Evolutionary conservation across 1,140 invertebrate species (phyloP).

Genomic region (Pachyrhynchus sulphureomaculatus): DNA sequence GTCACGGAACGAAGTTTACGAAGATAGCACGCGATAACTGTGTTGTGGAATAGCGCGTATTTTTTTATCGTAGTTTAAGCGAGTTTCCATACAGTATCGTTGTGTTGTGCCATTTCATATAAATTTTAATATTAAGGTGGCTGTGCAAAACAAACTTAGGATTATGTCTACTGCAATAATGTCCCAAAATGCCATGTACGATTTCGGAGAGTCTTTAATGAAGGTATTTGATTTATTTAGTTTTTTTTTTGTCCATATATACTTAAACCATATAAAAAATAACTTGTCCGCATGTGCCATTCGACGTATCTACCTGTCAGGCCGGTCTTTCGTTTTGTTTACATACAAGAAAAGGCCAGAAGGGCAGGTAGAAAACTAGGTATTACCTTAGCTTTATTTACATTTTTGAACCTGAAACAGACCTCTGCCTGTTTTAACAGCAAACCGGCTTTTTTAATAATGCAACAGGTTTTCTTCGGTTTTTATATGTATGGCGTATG

Average conservation of each 20-base stretch:
- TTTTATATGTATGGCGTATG: too few species aligned
- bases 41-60: constrained; percentile 45
- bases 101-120: constrained; percentile 36
- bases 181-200: constrained; percentile 49
- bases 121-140: constrained; percentile 32
- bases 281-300: not conserved
- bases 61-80: constrained; percentile 37
- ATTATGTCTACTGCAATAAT: constrained; percentile 51
- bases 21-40: constrained; percentile 39
- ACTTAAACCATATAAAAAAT: not conserved
- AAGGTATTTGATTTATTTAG: constrained; percentile 41
- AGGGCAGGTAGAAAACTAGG: too few species aligned
- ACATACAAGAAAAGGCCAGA: too few species aligned
- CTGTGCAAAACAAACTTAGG: constrained; percentile 35
- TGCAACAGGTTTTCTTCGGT: too few species aligned
- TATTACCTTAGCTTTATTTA: too few species aligned
- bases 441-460: too few species aligned
- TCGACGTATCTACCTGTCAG: too few species aligned
- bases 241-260: not conserved
- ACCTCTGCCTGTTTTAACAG: too few species aligned
- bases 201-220: constrained; percentile 49
- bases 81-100: constrained; percentile 47
- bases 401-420: too few species aligned
- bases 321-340: too few species aligned
- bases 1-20: constrained; percentile 11